Evolutionary conservation across 2,888 invertebrate species (phyloP).

Genomic region (Hydriomena furcata): DNA sequence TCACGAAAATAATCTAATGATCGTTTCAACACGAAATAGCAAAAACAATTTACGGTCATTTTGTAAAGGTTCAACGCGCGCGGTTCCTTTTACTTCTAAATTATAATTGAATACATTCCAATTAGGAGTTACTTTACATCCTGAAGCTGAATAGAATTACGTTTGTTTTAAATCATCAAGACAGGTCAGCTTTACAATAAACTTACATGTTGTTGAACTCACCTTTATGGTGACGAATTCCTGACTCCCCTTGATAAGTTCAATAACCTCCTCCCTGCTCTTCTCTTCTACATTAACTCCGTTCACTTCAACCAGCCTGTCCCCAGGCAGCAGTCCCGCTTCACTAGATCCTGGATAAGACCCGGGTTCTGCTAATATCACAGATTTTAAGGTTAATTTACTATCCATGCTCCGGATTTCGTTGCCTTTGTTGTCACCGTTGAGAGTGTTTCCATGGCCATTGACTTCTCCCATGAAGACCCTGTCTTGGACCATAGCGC

Average conservation of each 20-base stretch:
- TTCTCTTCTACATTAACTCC: slow-evolving; percentile 92
- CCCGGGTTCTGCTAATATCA: slow-evolving; percentile 96
- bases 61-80: slow-evolving; percentile 9
- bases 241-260: slow-evolving; percentile 94
- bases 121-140: not conserved
- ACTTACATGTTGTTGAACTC: slow-evolving; percentile 47
- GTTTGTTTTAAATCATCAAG: too few species aligned
- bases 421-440: slow-evolving; percentile 69
- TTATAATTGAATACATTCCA: not conserved
- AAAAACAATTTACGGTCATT: slow-evolving; percentile 14
- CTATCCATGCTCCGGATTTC: slow-evolving; percentile 58
- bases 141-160: too few species aligned
- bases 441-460: slow-evolving; percentile 62
- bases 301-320: slow-evolving; percentile 96
- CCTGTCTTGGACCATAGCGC: slow-evolving; percentile 92
- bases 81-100: not conserved
- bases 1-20: slow-evolving; percentile 13
- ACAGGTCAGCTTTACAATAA: too few species aligned
- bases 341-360: slow-evolving; percentile 89
- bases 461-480: slow-evolving; percentile 69
- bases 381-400: slow-evolving; percentile 86
- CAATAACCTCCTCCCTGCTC: slow-evolving; percentile 95
- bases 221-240: slow-evolving; percentile 94
- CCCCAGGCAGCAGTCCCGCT: slow-evolving; percentile 96
- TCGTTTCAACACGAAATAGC: slow-evolving; percentile 23